Base-by-base conservation (phyloP, 2,888 invertebrate species). In the Eupithecia inturbata region DNA sequence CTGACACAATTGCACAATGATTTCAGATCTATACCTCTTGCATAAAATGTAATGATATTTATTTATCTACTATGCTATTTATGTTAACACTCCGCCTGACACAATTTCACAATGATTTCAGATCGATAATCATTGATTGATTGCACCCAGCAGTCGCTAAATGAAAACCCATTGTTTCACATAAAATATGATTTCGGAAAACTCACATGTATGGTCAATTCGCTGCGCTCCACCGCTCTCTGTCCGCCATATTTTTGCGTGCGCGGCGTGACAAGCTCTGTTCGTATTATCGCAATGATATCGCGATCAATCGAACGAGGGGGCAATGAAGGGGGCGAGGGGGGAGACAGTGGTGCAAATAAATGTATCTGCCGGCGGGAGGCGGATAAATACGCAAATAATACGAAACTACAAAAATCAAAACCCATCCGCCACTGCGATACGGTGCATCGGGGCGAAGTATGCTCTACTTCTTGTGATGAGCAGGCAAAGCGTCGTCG, bases 341-440 rank as follows among this genome's bases (percentile, higher is more conserved):
- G 82, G 82, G 82, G 83, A 81, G 82, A 81, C 80, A 93, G 91
- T 91, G 89, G 94, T 91, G 93, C 92, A 92, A 93, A 94, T 94
- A 93, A 93, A 94, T 94, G 92, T 94, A 93, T 93, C 92, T 87
- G 92, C 91, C 89, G 92, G 90, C 89, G 91, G 92, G 92, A 92
- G 90, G 91, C 89, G 93, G 92, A 93, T 94, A 94, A 93, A 94
- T 94, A 94, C 86, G 89, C 82, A 78, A 82, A 82, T 82, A 82
- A 94, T 94, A 94, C 93, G 94, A 94, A 94, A 94, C 94, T 94
- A 94, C 94, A 94, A 94, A 94, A 94, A 94, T 94, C 94, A 94
- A 94, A 94, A 94, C 94, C 93, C 93, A 93, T 91, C 91, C 91
- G 90, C 92, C 88, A 91, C 91, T 92, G 92, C 87, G 88, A 86